Conservation (phyloP, 1,140 invertebrate genomes). For the Drosophila chauvacae region DNA sequence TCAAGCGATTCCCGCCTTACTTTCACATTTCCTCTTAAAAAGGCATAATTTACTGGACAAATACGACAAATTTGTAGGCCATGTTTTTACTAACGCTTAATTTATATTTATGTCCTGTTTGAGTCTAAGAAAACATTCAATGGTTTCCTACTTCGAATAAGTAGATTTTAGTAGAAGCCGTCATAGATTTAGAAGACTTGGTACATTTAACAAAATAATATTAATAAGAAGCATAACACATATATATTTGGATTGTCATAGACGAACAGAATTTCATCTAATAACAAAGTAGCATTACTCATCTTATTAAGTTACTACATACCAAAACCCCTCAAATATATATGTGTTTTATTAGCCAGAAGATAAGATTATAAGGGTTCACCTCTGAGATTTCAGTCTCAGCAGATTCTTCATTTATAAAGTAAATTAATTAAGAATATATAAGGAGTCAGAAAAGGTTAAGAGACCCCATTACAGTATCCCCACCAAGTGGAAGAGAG, state of each 20-base stretch:
- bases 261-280: background rate
- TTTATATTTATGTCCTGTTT: background rate
- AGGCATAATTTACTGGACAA: constrained; percentile 4
- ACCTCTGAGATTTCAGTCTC: background rate
- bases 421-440: background rate
- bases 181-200: background rate
- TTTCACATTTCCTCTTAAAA: constrained; percentile 4
- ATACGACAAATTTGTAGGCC: constrained; percentile 14
- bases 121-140: background rate
- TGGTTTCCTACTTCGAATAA: background rate
- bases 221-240: background rate
- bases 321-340: background rate
- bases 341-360: background rate
- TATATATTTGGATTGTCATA: background rate
- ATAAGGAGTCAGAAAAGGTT: background rate
- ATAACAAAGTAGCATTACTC: background rate
- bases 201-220: background rate
- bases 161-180: background rate
- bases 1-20: background rate
- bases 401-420: no score
- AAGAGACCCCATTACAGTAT: background rate
- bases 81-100: background rate
- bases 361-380: background rate
- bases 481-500: background rate
- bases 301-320: background rate